A percentile compares a stretch with the other conserved stretches of the same genome.
These are phyloP conservation scores for Arenaria interpres DNA, from an alignment of 2,113 vertebrate species.

Conservation along the genomic window DNA sequence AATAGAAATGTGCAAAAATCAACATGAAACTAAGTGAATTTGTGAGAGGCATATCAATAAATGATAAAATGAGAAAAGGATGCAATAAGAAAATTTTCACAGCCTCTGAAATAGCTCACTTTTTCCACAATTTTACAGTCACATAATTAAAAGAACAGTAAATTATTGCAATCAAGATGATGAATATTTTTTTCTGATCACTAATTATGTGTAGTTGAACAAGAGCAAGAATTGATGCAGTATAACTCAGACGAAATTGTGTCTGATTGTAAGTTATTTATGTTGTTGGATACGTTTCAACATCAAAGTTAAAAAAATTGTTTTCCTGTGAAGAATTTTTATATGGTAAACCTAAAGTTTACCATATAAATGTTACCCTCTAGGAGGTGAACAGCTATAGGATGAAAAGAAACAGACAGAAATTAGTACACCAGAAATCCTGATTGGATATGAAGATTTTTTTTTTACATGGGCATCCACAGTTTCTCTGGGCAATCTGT, in stretches of 20 bases:
- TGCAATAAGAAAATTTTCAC: background rate
- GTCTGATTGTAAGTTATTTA: background rate
- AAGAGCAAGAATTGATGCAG: background rate
- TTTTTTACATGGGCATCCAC: background rate
- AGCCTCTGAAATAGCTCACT: background rate
- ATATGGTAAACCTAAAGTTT: background rate
- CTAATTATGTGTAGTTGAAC: background rate
- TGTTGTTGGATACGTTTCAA: background rate
- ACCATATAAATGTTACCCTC: background rate
- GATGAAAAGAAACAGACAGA: background rate
- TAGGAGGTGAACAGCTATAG: background rate
- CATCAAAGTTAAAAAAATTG: background rate
- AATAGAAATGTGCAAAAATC: background rate
- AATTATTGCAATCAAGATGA: conserved; percentile 34
- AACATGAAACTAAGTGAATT: background rate
- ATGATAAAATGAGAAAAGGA: background rate
- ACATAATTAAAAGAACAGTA: background rate
- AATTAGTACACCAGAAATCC: background rate
- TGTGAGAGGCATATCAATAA: background rate
- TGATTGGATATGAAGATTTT: background rate
- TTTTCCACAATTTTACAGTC: background rate
- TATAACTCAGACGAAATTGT: background rate
- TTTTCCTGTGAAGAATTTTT: background rate
- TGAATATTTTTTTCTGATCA: conserved; percentile 20
- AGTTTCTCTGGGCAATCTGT: background rate